A percentile compares a stretch with the other conserved stretches of the same genome.
Conservation (phyloP, 2,888 invertebrate species). For the Pristionchus japonicus region DNA sequence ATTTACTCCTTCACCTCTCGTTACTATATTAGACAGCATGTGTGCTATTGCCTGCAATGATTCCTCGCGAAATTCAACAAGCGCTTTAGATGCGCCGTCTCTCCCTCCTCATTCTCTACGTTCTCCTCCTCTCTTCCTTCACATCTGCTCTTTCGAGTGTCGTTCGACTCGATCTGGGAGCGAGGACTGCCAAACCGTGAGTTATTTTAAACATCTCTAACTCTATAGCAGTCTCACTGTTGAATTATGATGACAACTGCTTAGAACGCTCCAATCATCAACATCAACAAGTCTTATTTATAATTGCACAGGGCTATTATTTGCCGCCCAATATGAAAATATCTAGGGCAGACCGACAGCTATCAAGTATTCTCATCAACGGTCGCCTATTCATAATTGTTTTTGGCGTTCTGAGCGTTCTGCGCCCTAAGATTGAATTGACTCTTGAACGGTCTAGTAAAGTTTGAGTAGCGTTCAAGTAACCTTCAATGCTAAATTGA, state of each 20-base stretch:
- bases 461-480: not conserved
- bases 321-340: not conserved
- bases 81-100: not conserved
- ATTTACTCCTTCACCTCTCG: no score
- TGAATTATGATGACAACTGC: no score
- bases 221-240: no score
- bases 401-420: not conserved
- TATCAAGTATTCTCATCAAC: not conserved
- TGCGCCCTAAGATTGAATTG: not conserved
- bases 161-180: not conserved
- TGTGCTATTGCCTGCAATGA: not conserved
- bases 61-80: not conserved
- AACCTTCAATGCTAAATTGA: no score
- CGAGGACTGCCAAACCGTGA: not conserved
- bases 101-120: not conserved
- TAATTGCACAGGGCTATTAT: not conserved
- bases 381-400: not conserved
- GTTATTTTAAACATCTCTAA: no score
- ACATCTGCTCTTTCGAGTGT: not conserved
- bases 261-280: no score
- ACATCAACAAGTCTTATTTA: no score
- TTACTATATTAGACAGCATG: no score
- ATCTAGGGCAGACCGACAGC: not conserved
- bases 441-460: not conserved
- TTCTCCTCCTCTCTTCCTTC: not conserved